Evolutionary conservation across 2,113 vertebrate species (phyloP).

Genomic region (Larimichthys polyactis): DNA sequence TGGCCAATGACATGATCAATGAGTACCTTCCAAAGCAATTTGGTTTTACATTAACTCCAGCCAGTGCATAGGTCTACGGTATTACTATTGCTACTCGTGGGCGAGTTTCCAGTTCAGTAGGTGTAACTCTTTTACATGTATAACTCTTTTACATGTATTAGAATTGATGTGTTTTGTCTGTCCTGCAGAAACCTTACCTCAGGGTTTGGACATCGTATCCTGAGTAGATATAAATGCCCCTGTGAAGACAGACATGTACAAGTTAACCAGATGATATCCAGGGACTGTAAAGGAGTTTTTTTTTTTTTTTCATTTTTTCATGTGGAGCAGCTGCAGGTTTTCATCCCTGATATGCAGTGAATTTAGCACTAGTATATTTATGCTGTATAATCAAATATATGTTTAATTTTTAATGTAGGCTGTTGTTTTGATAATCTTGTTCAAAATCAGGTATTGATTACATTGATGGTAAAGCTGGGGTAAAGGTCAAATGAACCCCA

Average conservation of each 20-base stretch:
- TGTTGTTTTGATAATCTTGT: no score
- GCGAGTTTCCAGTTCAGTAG: neutral
- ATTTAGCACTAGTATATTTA: no score
- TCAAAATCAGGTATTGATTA: no score
- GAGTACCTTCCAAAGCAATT: neutral
- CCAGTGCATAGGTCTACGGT: neutral
- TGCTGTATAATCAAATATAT: no score
- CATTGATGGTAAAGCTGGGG: no score
- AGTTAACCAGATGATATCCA: neutral
- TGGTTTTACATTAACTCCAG: neutral
- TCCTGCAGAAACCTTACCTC: conserved; percentile 29
- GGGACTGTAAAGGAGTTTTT: no score
- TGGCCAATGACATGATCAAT: neutral
- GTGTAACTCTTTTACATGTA: no score
- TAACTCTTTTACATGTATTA: neutral
- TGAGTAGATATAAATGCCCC: conserved; percentile 19
- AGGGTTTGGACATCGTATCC: neutral
- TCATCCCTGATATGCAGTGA: no score
- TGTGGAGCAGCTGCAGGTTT: no score
- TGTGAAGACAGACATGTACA: conserved; percentile 12
- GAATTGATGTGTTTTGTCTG: neutral
- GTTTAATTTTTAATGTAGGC: no score
- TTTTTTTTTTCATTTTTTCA: no score
- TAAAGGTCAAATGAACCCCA: no score
- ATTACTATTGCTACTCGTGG: neutral